These are phyloP conservation scores for Sesia bembeciformis DNA, from an alignment of 2,888 invertebrate genomes.

Conservation along the genomic window DNA sequence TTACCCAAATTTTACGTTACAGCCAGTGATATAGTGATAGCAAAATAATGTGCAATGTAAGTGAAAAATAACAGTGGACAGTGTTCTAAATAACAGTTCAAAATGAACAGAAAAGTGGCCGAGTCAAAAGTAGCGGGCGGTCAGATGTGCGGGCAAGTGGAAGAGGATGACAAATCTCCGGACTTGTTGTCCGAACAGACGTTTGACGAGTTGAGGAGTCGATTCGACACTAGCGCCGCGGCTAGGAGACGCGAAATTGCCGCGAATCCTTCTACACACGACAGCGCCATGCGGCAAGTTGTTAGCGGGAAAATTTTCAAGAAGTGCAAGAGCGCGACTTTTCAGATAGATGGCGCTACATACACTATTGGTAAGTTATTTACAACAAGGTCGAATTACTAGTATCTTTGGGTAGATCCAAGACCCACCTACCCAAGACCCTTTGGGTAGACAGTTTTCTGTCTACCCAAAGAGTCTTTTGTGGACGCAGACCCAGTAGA, in stretches of 20 bases:
- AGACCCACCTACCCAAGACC: too few relatives aligned
- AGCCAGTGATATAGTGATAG: background rate
- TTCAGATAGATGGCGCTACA: constrained; percentile 89
- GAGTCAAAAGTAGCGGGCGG: constrained; percentile 27
- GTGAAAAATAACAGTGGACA: constrained; percentile 10
- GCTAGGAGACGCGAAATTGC: constrained; percentile 49
- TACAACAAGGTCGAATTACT: too few relatives aligned
- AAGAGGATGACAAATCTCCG: constrained; percentile 36
- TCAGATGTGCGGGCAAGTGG: constrained; percentile 54
- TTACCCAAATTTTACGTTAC: background rate
- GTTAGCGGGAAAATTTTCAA: constrained; percentile 78
- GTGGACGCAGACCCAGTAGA: too few relatives aligned
- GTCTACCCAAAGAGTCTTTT: too few relatives aligned
- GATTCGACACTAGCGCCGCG: constrained; percentile 59
- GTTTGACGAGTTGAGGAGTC: constrained; percentile 60
- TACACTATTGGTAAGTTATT: constrained; percentile 85
- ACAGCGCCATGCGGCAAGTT: constrained; percentile 63
- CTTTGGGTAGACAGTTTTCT: too few relatives aligned
- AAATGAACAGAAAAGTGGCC: constrained; percentile 45
- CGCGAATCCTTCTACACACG: constrained; percentile 63
- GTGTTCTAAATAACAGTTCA: constrained; percentile 11
- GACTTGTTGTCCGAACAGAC: constrained; percentile 49
- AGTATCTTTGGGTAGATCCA: too few relatives aligned
- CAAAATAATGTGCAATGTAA: background rate
- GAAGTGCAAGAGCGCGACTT: constrained; percentile 91